Evolutionary conservation across 1,140 invertebrate genomes (phyloP).

Genomic region (Ctenoplectra terminalis): DNA sequence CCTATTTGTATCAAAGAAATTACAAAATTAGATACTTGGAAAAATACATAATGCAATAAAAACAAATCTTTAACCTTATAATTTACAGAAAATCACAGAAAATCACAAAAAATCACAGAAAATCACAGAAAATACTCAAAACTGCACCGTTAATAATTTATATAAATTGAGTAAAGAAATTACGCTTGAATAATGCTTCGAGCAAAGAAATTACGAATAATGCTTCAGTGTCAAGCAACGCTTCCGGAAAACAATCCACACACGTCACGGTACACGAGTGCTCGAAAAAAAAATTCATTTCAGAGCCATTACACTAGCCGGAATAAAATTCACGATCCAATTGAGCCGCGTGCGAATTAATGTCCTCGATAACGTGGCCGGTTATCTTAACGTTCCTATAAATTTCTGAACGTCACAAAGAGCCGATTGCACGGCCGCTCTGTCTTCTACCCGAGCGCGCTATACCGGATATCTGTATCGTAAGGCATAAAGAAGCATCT

Average conservation of each 20-base stretch:
- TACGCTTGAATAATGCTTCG: too few species aligned
- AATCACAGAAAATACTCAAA: too few species aligned
- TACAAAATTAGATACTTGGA: too few species aligned
- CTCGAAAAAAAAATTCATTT: not conserved
- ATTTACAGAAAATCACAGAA: too few species aligned
- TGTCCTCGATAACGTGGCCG: slow-evolving; percentile 17
- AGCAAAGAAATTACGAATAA: too few species aligned
- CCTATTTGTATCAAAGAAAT: too few species aligned
- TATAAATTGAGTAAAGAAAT: too few species aligned
- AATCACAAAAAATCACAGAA: too few species aligned
- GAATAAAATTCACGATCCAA: not conserved
- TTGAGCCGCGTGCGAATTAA: slow-evolving; percentile 24
- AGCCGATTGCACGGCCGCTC: slow-evolving; percentile 6
- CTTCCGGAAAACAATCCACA: not conserved
- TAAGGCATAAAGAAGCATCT: slow-evolving; percentile 20
- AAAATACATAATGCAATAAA: too few species aligned
- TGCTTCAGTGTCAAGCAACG: too few species aligned
- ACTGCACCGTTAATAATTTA: too few species aligned
- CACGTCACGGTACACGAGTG: not conserved
- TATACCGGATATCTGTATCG: slow-evolving; percentile 28
- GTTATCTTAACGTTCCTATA: slow-evolving; percentile 41
- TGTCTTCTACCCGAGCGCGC: not conserved
- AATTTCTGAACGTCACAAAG: slow-evolving; percentile 23
- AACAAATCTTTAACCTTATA: too few species aligned
- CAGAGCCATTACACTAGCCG: not conserved